phyloP scores from a whole-genome alignment of 2,113 vertebrate species.

The Eretmochelys imbricata region DNA sequence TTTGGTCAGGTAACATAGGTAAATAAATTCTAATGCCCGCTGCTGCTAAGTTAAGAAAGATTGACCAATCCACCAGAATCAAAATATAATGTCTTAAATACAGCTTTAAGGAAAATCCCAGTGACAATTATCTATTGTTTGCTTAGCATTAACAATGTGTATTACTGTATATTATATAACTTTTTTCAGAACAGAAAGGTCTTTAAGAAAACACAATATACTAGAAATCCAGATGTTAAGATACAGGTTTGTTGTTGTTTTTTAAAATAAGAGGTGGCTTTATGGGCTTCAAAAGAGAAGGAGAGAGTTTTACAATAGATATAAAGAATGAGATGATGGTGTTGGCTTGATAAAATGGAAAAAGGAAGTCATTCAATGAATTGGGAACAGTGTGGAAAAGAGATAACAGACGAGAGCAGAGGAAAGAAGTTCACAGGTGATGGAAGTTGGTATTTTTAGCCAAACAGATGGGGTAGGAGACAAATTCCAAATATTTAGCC shows the following conservation, averaged over 20 bases:
- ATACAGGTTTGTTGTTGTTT: neutral
- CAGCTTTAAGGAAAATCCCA: neutral
- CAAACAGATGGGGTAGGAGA: neutral
- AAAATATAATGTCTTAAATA: neutral
- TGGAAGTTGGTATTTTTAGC: neutral
- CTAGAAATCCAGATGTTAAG: neutral
- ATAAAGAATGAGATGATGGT: neutral
- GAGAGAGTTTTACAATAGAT: neutral
- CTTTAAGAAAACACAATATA: neutral
- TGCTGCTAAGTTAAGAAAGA: neutral
- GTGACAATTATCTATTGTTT: neutral
- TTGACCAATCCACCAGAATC: neutral
- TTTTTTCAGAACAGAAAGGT: neutral
- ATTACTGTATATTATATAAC: no score
- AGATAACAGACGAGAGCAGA: neutral
- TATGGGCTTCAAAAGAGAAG: neutral
- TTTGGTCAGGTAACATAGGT: neutral
- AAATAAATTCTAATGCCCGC: neutral
- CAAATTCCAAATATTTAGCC: neutral
- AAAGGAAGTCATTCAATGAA: neutral
- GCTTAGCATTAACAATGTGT: neutral
- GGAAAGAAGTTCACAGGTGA: neutral
- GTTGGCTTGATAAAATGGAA: neutral
- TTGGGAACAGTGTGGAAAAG: neutral
- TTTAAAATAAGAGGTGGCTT: neutral